Percentiles rank a stretch among this genome's conserved stretches.
phyloP scores from a whole-genome alignment of 2,797 vertebrate genomes.

The Anisognathus igniventris region DNA sequence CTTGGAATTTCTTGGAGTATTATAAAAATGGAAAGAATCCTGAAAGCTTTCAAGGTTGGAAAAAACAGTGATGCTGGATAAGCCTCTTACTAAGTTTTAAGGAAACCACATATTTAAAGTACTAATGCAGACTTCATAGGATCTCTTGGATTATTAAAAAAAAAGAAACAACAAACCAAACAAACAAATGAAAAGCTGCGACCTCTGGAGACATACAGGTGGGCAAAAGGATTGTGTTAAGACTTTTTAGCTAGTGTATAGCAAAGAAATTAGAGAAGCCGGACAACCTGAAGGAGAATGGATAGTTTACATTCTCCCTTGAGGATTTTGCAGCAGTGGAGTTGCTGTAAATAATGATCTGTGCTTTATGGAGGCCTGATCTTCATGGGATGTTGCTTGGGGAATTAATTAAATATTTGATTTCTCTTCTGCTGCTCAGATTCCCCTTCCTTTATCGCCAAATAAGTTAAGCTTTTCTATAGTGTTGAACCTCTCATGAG shows the following conservation, averaged over 20 bases:
- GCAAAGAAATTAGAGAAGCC: background rate
- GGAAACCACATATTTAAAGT: background rate
- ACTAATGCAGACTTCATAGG: background rate
- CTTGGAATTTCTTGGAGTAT: background rate
- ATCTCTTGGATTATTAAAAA: background rate
- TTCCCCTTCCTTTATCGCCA: background rate
- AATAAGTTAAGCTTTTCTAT: background rate
- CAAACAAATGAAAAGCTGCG: accelerated
- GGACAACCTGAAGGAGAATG: background rate
- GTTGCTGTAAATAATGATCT: background rate
- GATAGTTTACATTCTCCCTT: background rate
- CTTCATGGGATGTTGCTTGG: background rate
- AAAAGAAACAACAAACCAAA: background rate
- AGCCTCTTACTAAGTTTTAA: background rate
- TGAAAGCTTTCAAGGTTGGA: background rate
- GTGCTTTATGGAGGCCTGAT: background rate
- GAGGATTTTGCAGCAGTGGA: background rate
- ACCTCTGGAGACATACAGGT: background rate
- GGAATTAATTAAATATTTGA: background rate
- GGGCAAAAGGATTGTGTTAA: background rate
- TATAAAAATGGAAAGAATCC: background rate
- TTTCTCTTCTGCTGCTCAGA: background rate
- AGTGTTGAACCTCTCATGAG: background rate
- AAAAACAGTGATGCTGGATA: background rate
- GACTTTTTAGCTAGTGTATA: background rate